Base-by-base conservation (phyloP, 2,888 invertebrate species). In the Loripinus fragilis region DNA sequence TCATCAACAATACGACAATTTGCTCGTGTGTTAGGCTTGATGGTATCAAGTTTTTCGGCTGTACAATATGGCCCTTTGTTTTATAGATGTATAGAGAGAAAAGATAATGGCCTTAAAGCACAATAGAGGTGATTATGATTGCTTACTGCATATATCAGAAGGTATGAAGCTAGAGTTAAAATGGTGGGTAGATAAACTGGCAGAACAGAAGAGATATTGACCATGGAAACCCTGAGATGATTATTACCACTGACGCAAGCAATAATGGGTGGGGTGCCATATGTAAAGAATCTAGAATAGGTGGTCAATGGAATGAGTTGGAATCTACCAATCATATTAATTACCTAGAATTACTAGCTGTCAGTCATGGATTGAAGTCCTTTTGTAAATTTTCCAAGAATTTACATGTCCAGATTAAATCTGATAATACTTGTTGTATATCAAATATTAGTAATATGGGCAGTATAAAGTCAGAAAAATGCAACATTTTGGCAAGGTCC, bases 391-490 rank as follows among this genome's bases (percentile, higher is more conserved):
- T n/a, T 5, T 10, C 15, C 1, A 20, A 25, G 2, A 33, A 71
- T 17, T n/a, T 72, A 2, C 78, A 78, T 65, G 66, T 78, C 20
- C 41, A 71, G 30, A 33, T 78, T 10, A 23, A 25, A 10, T 71
- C 71, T n/a, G 78, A 78, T 38, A 78, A 74, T 30, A 25, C 71
- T 1, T 71, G 67, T 45, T 28, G 52, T 42, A 50, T 79, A 25
- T 48, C 79, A 7, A 65, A 80, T 30, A 64, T 76, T n/a, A 60
- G 55, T 25, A 80, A 68, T 20, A 80, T 80, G 73, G 72, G 79
- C 10, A 64, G 80, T 3, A n/a, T 12, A 8, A 76, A 70, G 35
- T 76, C 76, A 2, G 17, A 25, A 20, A 28, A 30, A 28, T 80
- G 80, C 23, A 76, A 73, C 73, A 2, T 25, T 0, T 25, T 80